These are phyloP conservation scores for Mustela nigripes DNA, from an alignment of 2,113 vertebrate species.

Conservation along the genomic window DNA sequence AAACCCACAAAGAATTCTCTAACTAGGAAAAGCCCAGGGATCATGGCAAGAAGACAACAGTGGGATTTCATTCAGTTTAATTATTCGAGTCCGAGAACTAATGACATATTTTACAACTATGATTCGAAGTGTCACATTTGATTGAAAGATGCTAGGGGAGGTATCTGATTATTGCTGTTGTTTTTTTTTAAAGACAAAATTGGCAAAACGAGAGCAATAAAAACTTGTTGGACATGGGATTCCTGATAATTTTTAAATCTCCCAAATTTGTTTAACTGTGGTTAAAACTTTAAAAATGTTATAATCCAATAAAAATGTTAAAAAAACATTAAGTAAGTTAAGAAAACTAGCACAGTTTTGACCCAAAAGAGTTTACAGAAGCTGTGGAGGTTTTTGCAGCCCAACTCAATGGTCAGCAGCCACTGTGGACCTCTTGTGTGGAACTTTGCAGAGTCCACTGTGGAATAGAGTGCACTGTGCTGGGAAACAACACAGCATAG, in stretches of 20 bases:
- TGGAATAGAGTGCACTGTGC: not conserved
- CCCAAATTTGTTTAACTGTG: not conserved
- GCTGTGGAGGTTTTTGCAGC: not conserved
- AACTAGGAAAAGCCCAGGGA: slow-evolving; percentile 24
- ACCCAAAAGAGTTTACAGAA: not conserved
- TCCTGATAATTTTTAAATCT: slow-evolving; percentile 34
- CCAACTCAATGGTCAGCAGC: not conserved
- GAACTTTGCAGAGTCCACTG: not conserved
- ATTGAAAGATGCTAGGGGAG: slow-evolving; percentile 40
- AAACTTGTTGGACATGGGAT: not conserved
- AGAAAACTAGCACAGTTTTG: not conserved
- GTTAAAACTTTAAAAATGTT: not conserved
- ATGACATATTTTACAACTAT: slow-evolving; percentile 48
- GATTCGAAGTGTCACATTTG: slow-evolving; percentile 53
- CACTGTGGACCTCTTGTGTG: not conserved
- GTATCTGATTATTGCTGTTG: not conserved
- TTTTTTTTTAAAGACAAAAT: slow-evolving; percentile 40
- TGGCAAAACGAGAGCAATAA: slow-evolving; percentile 2
- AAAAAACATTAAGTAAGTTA: not conserved
- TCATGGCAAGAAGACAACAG: slow-evolving; percentile 36
- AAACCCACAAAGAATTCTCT: slow-evolving; percentile 34
- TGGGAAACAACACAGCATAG: not conserved
- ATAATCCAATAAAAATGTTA: not conserved
- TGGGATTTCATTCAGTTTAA: slow-evolving; percentile 34
- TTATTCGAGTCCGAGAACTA: slow-evolving; percentile 26